phyloP scores from a whole-genome alignment of 2,888 invertebrate species.

The Rhimphoctona megacephalus region DNA sequence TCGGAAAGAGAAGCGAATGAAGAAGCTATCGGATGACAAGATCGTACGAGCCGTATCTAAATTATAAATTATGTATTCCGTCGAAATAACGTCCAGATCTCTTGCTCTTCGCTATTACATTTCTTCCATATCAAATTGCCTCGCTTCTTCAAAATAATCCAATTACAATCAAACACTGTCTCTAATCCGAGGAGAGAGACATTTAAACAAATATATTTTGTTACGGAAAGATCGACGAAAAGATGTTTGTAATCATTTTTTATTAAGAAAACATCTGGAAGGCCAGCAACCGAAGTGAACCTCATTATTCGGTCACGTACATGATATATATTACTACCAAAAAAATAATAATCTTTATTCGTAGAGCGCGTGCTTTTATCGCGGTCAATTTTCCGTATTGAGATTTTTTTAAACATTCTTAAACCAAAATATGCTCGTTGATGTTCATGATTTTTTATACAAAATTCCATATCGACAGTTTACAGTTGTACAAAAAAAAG shows the following conservation, averaged over 20 bases:
- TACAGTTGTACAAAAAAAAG: background rate
- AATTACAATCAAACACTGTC: background rate
- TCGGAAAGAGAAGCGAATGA: background rate
- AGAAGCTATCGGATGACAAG: slow-evolving; percentile 21
- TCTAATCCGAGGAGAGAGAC: background rate
- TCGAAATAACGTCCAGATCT: background rate
- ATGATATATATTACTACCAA: no score
- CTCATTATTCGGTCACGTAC: no score
- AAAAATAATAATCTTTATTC: no score
- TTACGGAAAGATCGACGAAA: background rate
- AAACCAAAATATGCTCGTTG: no score
- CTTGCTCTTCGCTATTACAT: background rate
- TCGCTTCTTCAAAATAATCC: background rate
- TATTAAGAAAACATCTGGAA: background rate
- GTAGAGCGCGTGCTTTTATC: background rate
- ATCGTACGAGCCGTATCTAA: background rate
- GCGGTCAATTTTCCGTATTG: background rate
- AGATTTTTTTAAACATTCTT: background rate
- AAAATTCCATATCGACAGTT: no score
- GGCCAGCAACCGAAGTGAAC: no score
- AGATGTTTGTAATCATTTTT: background rate
- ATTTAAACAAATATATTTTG: background rate
- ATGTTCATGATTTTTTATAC: no score
- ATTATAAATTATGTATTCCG: slow-evolving; percentile 24
- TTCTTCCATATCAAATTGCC: background rate